Percentiles rank a stretch among this genome's conserved stretches.
Evolutionary conservation across 2,113 vertebrate genomes (phyloP).

Genomic region (Rhizomys pruinosus): DNA sequence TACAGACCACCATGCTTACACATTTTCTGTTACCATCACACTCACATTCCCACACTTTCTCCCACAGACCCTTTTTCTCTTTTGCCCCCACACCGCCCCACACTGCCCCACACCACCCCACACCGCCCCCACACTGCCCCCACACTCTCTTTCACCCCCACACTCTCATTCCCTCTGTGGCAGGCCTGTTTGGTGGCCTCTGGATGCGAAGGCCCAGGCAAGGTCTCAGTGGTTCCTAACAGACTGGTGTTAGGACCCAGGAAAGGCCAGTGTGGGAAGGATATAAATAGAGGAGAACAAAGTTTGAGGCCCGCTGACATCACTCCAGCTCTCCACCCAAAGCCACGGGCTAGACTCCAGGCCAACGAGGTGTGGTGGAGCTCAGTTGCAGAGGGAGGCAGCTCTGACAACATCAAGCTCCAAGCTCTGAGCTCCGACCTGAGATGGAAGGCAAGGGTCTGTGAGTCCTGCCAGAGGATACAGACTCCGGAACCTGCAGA

Average conservation of each 20-base stretch:
- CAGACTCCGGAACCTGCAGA: neutral
- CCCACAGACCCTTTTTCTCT: neutral
- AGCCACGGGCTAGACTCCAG: slow-evolving; percentile 52
- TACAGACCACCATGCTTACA: too few relatives aligned
- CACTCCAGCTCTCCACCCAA: slow-evolving; percentile 88
- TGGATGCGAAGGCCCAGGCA: neutral
- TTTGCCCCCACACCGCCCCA: neutral
- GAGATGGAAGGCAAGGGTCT: neutral
- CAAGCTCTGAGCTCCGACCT: neutral
- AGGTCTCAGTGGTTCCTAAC: slow-evolving; percentile 58
- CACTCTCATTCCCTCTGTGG: neutral
- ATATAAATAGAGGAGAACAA: slow-evolving; percentile 83
- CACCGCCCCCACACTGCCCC: neutral
- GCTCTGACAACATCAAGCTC: neutral
- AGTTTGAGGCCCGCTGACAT: slow-evolving; percentile 87
- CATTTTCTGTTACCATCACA: too few relatives aligned
- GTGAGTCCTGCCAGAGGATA: neutral
- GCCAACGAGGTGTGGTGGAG: slow-evolving; percentile 54
- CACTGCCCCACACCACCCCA: neutral
- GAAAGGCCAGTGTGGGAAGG: slow-evolving; percentile 70
- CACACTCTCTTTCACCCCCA: too few relatives aligned
- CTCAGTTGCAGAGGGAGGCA: neutral
- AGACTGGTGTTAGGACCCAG: slow-evolving; percentile 86
- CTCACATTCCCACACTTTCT: too few relatives aligned
- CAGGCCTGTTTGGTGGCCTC: neutral